Conservation (phyloP, 64 coral and sea anemone genomes). For the Acropora tenuis region DNA sequence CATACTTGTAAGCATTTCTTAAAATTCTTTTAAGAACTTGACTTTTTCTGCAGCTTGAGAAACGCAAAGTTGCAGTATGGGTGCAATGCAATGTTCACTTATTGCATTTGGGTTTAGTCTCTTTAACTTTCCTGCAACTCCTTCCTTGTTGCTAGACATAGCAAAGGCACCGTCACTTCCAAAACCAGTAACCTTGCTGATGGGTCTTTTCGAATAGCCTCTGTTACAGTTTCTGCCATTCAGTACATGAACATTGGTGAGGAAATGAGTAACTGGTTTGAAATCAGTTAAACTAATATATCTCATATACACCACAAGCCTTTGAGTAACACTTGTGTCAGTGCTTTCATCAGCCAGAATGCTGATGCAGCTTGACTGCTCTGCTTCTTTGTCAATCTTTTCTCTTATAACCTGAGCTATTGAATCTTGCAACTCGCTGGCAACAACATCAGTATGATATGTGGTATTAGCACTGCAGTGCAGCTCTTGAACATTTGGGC, state of each 20-base stretch:
- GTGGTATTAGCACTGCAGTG: slow-evolving; percentile 50
- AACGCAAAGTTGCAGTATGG: too few species aligned
- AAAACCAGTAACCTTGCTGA: too few species aligned
- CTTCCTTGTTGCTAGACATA: too few species aligned
- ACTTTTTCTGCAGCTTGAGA: slow-evolving; percentile 43
- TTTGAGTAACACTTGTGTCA: slow-evolving; percentile 55
- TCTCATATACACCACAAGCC: slow-evolving; percentile 44
- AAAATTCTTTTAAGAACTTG: slow-evolving; percentile 38
- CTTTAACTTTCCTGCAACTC: too few species aligned
- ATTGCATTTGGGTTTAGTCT: too few species aligned
- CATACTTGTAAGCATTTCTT: slow-evolving; percentile 43
- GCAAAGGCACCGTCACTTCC: too few species aligned
- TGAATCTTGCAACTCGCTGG: slow-evolving; percentile 41
- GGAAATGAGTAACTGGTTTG: background rate
- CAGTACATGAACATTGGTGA: too few species aligned
- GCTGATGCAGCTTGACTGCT: slow-evolving; percentile 21
- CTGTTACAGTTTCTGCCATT: too few species aligned
- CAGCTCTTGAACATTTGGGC: slow-evolving; percentile 38
- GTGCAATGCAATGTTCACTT: too few species aligned
- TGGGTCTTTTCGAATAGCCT: too few species aligned
- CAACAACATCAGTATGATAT: slow-evolving; percentile 45
- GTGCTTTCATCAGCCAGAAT: slow-evolving; percentile 55
- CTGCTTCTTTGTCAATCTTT: background rate
- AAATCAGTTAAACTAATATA: background rate
- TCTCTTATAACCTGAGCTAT: slow-evolving; percentile 57